phyloP scores from a whole-genome alignment of 2,797 vertebrate species.

The Coilia nasus region DNA sequence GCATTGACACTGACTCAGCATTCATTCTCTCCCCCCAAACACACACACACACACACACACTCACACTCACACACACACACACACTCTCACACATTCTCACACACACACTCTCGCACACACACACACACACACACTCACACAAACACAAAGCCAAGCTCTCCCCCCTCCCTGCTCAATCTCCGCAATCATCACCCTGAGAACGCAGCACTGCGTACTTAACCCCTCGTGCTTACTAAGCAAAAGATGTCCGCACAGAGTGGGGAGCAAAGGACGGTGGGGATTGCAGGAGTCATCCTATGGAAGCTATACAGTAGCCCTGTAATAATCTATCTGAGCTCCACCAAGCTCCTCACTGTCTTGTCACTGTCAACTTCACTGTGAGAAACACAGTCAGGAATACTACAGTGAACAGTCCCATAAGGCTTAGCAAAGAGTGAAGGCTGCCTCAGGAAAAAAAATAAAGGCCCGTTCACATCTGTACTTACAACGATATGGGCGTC shows the following conservation, averaged over 20 bases:
- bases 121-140: slow-evolving; percentile 7
- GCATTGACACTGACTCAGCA: slow-evolving; percentile 75
- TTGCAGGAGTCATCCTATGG: neutral
- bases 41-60: neutral
- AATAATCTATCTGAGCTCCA: no score
- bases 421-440: neutral
- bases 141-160: slow-evolving; percentile 31
- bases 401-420: neutral
- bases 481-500: no score
- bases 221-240: neutral
- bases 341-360: neutral
- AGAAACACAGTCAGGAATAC: neutral
- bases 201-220: slow-evolving; percentile 36
- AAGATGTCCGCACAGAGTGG: neutral
- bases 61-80: slow-evolving; percentile 6
- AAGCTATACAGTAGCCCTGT: no score
- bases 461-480: no score
- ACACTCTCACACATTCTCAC: slow-evolving; percentile 30
- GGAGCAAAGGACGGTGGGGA: neutral
- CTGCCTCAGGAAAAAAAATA: no score
- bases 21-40: slow-evolving; percentile 48
- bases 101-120: neutral
- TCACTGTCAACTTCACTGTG: neutral
- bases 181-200: slow-evolving; percentile 37
- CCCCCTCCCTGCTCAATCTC: slow-evolving; percentile 42